Base-by-base conservation (phyloP, 2,888 invertebrate genomes). In the Alviniconcha strummeri region DNA sequence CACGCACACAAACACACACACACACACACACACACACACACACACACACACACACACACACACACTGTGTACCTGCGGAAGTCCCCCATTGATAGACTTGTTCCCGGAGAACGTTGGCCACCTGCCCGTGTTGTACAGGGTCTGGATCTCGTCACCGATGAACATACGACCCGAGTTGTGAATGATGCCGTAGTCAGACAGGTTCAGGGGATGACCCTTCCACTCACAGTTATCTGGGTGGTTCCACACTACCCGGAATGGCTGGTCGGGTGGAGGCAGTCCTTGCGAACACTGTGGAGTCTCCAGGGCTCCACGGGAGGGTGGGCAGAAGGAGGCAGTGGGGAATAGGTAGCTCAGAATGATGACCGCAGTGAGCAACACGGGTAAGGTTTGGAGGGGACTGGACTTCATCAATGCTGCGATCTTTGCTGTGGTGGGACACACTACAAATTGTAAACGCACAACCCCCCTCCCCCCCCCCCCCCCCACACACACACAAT, bases 191-290 rank as follows among this genome's bases (percentile, higher is more conserved):
- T 87, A 91, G 0, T 86, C 54, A 0, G 86, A 85, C 11, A 91
- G 84, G 83, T 90, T 86, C 4, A 91, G 79, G 9, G 76, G 54
- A 0, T 89, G 76, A 0, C 86, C 87, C 52, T 76, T 82, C 15
- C 52, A 19, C 17, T 86, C 76, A 78, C 90, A 90, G 52, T 84
- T 75, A 0, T 88, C 87, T 0, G 89, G 89, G 13, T 85, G 86
- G 79, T 90, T 90, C 90, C 90, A 90, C 3, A 89, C 80, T 0
- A 87, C 85, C 8, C 80, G 84, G 80, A 89, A 89, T 0, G 86
- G 84, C 15, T 77, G 71, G 69, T 80, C 56, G 4, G 84, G 84
- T 55, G 81, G 56, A 4, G 60, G 80, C 5, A 57, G 19, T 9
- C 80, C 79, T 60, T 19, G 15, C 9, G 3, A 15, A n/a, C 76